These are phyloP conservation scores for Polia nebulosa DNA, from an alignment of 2,888 invertebrate genomes.

Conservation along the genomic window DNA sequence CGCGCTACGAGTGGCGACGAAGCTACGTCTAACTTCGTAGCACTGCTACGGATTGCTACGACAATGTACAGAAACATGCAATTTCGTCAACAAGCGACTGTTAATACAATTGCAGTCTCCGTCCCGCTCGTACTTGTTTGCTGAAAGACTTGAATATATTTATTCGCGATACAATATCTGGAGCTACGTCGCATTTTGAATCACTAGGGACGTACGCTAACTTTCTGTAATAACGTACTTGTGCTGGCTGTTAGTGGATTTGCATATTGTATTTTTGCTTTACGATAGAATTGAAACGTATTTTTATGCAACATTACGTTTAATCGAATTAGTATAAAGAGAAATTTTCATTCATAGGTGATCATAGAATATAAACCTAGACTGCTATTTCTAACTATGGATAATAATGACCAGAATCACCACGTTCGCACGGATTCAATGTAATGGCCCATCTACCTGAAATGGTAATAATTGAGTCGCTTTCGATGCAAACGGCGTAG, in stretches of 20 bases:
- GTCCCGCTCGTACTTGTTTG: conserved; percentile 55
- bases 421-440: conserved; percentile 25
- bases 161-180: conserved; percentile 58
- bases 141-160: conserved; percentile 59
- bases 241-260: conserved; percentile 26
- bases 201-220: conserved; percentile 56
- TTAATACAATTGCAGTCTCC: conserved; percentile 65
- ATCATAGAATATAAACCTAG: conserved; percentile 7
- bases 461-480: conserved; percentile 30
- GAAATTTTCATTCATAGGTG: neutral
- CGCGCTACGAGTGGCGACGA: conserved; percentile 43
- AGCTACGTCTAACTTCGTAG: conserved; percentile 56
- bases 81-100: conserved; percentile 63
- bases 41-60: conserved; percentile 55
- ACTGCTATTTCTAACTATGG: neutral
- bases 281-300: neutral
- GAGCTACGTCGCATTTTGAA: conserved; percentile 56
- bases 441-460: conserved; percentile 26
- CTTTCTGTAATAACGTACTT: conserved; percentile 39
- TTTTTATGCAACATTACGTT: neutral
- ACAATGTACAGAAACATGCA: conserved; percentile 61
- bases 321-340: neutral
- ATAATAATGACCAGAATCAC: conserved; percentile 20
- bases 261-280: conserved; percentile 27
- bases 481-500: conserved; percentile 39